Conservation (phyloP, 2,797 vertebrate species). For the Alfaro cultratus region DNA sequence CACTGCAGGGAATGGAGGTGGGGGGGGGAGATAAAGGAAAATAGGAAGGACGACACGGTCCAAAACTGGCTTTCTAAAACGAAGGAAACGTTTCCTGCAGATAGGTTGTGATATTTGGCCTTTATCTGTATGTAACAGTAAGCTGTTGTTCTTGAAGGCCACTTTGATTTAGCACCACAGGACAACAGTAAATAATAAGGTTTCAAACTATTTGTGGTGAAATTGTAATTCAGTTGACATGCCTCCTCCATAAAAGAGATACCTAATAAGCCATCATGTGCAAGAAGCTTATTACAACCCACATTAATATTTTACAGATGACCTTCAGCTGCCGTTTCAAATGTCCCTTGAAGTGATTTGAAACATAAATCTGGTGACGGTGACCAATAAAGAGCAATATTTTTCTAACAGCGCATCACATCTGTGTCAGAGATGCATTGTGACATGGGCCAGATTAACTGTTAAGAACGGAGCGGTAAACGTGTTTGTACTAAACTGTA, state of each 20-base stretch:
- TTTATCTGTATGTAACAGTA: background rate
- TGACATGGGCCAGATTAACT: background rate
- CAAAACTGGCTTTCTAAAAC: conserved; percentile 44
- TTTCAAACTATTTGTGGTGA: background rate
- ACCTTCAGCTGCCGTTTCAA: conserved; percentile 3
- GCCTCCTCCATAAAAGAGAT: background rate
- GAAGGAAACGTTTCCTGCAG: conserved; percentile 35
- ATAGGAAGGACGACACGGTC: conserved; percentile 5
- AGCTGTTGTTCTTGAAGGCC: background rate
- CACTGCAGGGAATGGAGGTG: conserved; percentile 36
- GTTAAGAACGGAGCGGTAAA: background rate
- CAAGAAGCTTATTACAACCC: conserved; percentile 9
- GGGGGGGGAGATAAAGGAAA: background rate
- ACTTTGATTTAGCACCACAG: background rate
- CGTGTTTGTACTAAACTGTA: background rate
- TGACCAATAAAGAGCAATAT: conserved; percentile 4
- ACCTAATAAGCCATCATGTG: conserved; percentile 9
- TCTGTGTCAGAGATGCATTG: background rate
- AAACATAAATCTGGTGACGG: conserved; percentile 9
- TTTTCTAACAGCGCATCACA: background rate
- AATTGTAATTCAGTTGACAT: conserved; percentile 3
- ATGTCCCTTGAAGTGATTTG: conserved; percentile 7
- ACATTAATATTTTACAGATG: conserved; percentile 11
- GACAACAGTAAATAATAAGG: background rate
- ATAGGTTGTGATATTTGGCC: conserved; percentile 40